Evolutionary conservation across 2,797 vertebrate genomes (phyloP), one percentile per base, ranked within the genome.

Genomic region (Choloepus didactylus): DNA sequence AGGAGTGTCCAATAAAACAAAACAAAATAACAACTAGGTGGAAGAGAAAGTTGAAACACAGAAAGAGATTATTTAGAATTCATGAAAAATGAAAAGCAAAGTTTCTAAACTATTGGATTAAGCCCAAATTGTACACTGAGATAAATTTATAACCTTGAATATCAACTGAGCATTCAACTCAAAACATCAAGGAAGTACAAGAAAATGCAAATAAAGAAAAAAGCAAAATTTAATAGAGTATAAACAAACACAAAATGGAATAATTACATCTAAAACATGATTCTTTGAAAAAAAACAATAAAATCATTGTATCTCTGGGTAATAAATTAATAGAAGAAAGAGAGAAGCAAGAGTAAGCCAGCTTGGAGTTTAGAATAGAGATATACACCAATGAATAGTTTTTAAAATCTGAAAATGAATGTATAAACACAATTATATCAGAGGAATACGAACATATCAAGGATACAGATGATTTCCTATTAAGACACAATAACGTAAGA

Each of bases 231-330:
- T 80, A 90, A 72, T 86, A 56, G 89, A 41, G 29, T 54, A 60
- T 35, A 64, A 72, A 49, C 3, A 66, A 64, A 54, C 3, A 49
- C 19, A 75, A 7, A 83, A 49, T 73, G 14, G 54, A 93, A 27
- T 56, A 38, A 59, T 76, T 67, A 66, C 1, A 23, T 56, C 41
- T 83, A 60, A 94, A 67, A 86, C 6, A 67, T 19, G 14, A 67
- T 60, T 82, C 25, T 81, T 51, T 91, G 76, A 75, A 91, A 81
- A 91, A 81, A 87, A 44, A 44, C 16, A 72, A 51, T 56, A 41
- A 67, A 81, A 91, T 72, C 16, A 82, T 75, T 31, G 35, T 89
- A 86, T 64, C 8, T 14, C 66, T 31, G n/a, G 56, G 81, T 91
- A 49, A 62, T 6, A 38, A 23, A 46, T 2, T 29, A 51, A 59